phyloP scores from a whole-genome alignment of 2,797 vertebrate genomes.

The Oophaga sylvatica region DNA sequence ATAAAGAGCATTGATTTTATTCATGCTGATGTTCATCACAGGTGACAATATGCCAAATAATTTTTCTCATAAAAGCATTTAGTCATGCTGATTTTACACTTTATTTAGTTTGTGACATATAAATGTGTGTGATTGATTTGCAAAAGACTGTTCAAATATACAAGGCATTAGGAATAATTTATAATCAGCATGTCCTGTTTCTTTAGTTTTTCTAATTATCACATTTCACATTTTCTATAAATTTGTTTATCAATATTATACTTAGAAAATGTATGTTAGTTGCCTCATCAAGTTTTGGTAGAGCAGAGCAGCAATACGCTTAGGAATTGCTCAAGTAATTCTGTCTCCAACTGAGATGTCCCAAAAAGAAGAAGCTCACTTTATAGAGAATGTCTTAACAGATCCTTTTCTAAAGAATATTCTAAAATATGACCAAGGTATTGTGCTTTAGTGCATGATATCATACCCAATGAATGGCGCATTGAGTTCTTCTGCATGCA shows the following conservation, averaged over 20 bases:
- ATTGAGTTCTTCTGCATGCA: neutral
- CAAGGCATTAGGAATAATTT: neutral
- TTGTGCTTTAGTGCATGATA: neutral
- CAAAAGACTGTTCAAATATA: neutral
- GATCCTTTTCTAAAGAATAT: neutral
- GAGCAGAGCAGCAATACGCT: neutral
- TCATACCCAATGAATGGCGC: neutral
- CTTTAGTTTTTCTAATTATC: neutral
- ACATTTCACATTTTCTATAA: neutral
- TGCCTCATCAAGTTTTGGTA: neutral
- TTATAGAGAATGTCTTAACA: neutral
- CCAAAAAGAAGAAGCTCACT: neutral
- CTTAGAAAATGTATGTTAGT: neutral
- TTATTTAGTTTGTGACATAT: neutral
- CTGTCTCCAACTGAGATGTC: neutral
- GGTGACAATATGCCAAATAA: slow-evolving; percentile 20
- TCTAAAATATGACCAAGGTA: neutral
- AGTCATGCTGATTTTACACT: slow-evolving; percentile 1
- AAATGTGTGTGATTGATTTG: neutral
- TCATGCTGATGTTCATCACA: slow-evolving; percentile 37
- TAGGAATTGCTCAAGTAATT: neutral
- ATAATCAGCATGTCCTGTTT: neutral
- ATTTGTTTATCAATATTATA: neutral
- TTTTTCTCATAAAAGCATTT: slow-evolving; percentile 7
- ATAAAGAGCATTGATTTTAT: slow-evolving; percentile 51